Conservation (phyloP, 1,140 invertebrate genomes). For the Hycleus phaleratus region DNA sequence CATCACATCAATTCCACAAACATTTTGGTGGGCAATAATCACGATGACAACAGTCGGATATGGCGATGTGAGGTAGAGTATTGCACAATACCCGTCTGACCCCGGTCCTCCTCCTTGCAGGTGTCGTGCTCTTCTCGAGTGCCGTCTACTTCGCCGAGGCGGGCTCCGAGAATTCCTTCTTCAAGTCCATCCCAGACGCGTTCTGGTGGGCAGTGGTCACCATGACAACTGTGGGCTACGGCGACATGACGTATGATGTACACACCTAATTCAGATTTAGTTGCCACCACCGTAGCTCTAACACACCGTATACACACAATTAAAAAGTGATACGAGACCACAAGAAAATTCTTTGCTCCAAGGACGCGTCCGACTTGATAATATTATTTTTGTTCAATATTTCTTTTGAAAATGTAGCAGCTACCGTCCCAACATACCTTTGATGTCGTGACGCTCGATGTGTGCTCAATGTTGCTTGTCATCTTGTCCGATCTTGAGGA, state of each 20-base stretch:
- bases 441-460: conserved; percentile 30
- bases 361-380: conserved; percentile 30
- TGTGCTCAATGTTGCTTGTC: conserved; percentile 30
- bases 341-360: conserved; percentile 40
- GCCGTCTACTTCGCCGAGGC: conserved; percentile 99
- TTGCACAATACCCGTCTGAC: conserved; percentile 29
- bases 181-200: conserved; percentile 96
- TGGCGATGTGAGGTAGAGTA: conserved; percentile 90
- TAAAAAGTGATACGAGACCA: conserved; percentile 16
- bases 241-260: conserved; percentile 97
- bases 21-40: conserved; percentile 94
- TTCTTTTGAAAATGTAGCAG: conserved; percentile 6
- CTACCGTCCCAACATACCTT: conserved; percentile 20
- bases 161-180: conserved; percentile 95
- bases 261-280: conserved; percentile 61
- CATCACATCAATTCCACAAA: conserved; percentile 96
- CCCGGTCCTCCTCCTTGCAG: conserved; percentile 57
- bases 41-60: conserved; percentile 95
- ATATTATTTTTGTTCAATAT: neutral
- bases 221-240: conserved; percentile 99
- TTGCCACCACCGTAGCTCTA: conserved; percentile 37
- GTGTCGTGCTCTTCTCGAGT: conserved; percentile 98
- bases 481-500: conserved; percentile 27
- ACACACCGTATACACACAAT: conserved; percentile 10
- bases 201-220: conserved; percentile 99